phyloP scores from a whole-genome alignment of 2,797 vertebrate genomes.

The Danio jaintianensis region DNA sequence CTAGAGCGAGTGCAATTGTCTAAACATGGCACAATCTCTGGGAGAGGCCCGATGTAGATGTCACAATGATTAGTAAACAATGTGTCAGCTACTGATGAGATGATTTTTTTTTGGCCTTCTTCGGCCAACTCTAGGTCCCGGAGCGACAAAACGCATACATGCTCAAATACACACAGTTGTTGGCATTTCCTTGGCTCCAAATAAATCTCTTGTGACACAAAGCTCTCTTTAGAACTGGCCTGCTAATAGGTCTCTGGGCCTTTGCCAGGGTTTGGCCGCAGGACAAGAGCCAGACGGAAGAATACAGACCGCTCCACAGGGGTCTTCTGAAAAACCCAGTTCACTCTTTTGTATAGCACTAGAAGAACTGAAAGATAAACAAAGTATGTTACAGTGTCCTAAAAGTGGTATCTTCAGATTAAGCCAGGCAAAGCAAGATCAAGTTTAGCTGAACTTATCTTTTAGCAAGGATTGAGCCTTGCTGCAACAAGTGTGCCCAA shows the following conservation, averaged over 20 bases:
- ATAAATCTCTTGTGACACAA: slow-evolving; percentile 34
- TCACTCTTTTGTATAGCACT: background rate
- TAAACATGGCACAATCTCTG: slow-evolving; percentile 29
- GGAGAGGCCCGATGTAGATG: slow-evolving; percentile 29
- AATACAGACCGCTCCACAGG: slow-evolving; percentile 12
- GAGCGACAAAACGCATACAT: slow-evolving; percentile 33
- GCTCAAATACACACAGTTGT: slow-evolving; percentile 17
- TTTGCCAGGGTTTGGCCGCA: slow-evolving; percentile 38
- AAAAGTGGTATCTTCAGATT: background rate
- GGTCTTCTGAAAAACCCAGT: background rate
- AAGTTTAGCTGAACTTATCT: background rate
- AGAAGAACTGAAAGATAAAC: background rate
- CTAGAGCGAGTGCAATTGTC: slow-evolving; percentile 40
- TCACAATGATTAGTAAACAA: slow-evolving; percentile 42
- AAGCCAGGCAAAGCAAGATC: background rate
- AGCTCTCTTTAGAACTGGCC: slow-evolving; percentile 29
- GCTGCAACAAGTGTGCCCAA: background rate
- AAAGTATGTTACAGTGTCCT: background rate
- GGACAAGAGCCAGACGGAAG: slow-evolving; percentile 7
- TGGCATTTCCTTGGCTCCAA: slow-evolving; percentile 38
- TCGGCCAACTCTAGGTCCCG: slow-evolving; percentile 23
- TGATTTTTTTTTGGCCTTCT: slow-evolving; percentile 7
- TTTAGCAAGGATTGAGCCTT: background rate
- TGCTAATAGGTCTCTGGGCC: slow-evolving; percentile 47
- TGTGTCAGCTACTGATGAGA: slow-evolving; percentile 36